Conservation (phyloP, 2,113 vertebrate species). For the Machaerirhynchus nigripectus region DNA sequence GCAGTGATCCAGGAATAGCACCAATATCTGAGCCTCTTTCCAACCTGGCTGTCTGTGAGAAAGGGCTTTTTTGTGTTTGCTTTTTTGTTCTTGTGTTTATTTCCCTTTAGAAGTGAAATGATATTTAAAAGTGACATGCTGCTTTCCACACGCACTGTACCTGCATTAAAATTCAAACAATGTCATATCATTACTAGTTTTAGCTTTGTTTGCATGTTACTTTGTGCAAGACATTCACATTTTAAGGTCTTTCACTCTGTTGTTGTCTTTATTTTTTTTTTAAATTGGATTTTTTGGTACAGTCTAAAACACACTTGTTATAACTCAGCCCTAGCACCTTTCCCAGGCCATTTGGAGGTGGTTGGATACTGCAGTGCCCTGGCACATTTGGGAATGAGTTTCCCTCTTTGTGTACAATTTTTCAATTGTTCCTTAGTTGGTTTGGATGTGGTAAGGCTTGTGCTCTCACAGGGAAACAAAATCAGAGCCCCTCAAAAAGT, state of each 20-base stretch:
- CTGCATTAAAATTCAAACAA: neutral
- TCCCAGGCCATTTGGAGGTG: neutral
- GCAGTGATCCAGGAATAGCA: neutral
- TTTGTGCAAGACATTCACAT: neutral
- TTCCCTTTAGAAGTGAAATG: neutral
- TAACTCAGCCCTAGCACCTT: neutral
- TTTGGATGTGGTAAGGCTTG: neutral
- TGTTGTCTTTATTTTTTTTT: neutral
- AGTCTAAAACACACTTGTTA: neutral
- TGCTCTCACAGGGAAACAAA: neutral
- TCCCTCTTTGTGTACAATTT: neutral
- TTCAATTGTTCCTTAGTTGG: neutral
- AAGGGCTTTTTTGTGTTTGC: neutral
- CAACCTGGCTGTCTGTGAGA: neutral
- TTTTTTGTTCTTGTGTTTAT: neutral
- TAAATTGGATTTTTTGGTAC: neutral
- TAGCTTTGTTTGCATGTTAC: neutral
- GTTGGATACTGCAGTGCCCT: neutral
- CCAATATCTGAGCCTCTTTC: neutral
- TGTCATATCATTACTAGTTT: neutral
- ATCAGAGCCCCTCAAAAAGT: neutral
- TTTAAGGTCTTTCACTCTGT: neutral
- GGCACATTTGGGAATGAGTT: neutral
- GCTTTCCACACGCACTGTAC: neutral
- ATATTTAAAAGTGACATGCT: neutral